Percentiles rank a stretch among this genome's conserved stretches.
These are phyloP conservation scores for Hybognathus amarus DNA, from an alignment of 2,797 vertebrate species.

Conservation along the genomic window DNA sequence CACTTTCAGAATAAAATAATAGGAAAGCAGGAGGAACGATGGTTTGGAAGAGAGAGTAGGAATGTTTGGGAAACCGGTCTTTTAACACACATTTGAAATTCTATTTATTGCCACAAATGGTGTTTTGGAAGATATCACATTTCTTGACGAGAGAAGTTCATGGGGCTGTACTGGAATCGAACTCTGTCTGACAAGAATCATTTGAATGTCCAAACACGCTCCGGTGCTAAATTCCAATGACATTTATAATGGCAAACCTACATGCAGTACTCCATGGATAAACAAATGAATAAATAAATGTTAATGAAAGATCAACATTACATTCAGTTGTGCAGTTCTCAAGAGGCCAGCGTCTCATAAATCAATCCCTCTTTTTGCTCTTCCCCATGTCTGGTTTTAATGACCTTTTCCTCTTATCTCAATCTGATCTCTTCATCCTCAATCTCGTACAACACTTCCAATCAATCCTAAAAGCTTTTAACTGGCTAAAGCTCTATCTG, in stretches of 20 bases:
- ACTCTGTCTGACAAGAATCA: neutral
- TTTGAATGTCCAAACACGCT: constrained; percentile 31
- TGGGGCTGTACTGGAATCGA: neutral
- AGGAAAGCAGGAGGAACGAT: neutral
- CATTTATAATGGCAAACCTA: constrained; percentile 43
- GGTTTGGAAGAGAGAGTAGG: neutral
- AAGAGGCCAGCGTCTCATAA: constrained; percentile 49
- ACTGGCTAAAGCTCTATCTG: constrained; percentile 51
- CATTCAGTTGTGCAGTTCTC: constrained; percentile 42
- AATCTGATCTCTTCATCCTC: constrained; percentile 55
- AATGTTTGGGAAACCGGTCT: neutral
- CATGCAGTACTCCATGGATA: constrained; percentile 21
- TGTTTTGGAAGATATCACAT: neutral
- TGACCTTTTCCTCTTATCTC: constrained; percentile 61
- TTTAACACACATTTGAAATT: neutral
- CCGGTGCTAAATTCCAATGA: constrained; percentile 49
- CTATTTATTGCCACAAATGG: neutral
- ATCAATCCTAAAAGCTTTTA: constrained; percentile 63
- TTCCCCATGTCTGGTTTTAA: constrained; percentile 52
- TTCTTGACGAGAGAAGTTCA: neutral
- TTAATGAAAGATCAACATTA: constrained; percentile 63
- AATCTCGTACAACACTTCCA: constrained; percentile 56
- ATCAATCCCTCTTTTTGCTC: constrained; percentile 58
- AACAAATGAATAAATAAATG: constrained; percentile 56
- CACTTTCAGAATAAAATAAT: neutral